phyloP scores from a whole-genome alignment of 2,797 vertebrate species.

The Halcyon chelicuti region DNA sequence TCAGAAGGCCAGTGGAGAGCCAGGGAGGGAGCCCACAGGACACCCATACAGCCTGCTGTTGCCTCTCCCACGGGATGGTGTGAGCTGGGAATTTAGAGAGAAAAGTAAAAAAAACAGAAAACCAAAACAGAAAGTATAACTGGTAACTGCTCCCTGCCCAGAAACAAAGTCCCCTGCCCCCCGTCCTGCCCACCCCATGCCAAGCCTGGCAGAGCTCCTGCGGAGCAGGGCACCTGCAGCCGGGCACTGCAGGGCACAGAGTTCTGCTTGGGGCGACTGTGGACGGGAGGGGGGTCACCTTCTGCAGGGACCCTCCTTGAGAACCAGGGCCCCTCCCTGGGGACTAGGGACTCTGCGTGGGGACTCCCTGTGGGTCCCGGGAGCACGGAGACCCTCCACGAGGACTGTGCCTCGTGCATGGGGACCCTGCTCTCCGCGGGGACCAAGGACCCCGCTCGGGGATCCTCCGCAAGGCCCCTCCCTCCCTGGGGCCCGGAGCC shows the following conservation, averaged over 20 bases:
- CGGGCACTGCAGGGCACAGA: accelerated
- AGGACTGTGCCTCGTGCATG: accelerated
- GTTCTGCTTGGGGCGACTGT: not conserved
- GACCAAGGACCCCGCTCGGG: not conserved
- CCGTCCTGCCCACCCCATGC: not conserved
- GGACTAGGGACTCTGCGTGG: not conserved
- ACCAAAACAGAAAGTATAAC: not conserved
- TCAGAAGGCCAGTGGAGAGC: not conserved
- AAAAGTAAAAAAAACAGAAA: not conserved
- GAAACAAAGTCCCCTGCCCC: not conserved
- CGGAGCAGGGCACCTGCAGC: not conserved
- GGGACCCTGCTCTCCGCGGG: accelerated
- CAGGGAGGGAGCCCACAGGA: not conserved
- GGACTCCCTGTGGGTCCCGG: not conserved
- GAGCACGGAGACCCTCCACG: not conserved
- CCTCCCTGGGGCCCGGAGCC: no score
- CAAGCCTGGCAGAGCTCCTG: not conserved
- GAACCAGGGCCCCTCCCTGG: not conserved
- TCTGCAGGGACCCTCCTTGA: not conserved
- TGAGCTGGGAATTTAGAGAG: not conserved
- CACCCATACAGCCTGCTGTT: not conserved
- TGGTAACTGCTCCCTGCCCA: not conserved
- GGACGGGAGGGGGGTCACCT: not conserved
- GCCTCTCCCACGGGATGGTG: accelerated
- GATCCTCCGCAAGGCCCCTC: not conserved